Percentiles rank a stretch among this genome's conserved stretches.
Conservation (phyloP, 2,888 invertebrate species). For the Ptilodon capucinus region DNA sequence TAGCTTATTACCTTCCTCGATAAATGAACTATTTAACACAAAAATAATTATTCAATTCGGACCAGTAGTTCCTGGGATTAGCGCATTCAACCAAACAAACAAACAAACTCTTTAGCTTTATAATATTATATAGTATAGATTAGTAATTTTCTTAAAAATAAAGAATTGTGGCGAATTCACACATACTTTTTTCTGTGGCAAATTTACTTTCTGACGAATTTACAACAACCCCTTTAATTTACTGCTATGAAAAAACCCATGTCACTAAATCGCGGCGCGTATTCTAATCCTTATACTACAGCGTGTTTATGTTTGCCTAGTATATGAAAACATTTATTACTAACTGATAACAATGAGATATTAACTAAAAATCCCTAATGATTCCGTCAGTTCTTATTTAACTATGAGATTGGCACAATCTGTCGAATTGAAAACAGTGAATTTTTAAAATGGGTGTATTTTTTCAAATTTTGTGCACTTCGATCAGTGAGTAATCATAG, state of each 20-base stretch:
- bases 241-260: not conserved
- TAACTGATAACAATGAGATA: not conserved
- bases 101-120: too few species aligned
- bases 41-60: too few species aligned
- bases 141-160: too few species aligned
- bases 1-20: too few species aligned
- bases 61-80: too few species aligned
- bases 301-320: slow-evolving; percentile 18
- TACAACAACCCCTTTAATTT: too few species aligned
- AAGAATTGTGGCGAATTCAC: too few species aligned
- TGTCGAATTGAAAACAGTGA: not conserved
- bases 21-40: too few species aligned
- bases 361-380: not conserved
- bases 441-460: slow-evolving; percentile 15
- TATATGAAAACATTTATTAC: slow-evolving; percentile 2
- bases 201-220: too few species aligned
- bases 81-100: too few species aligned
- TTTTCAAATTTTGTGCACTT: slow-evolving; percentile 18
- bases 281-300: not conserved
- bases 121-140: too few species aligned
- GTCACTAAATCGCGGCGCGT: not conserved
- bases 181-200: too few species aligned
- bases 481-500: slow-evolving; percentile 16
- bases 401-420: not conserved
- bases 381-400: not conserved